A percentile compares a stretch with the other conserved stretches of the same genome.
Evolutionary conservation across 2,888 invertebrate genomes (phyloP).

Genomic region (Rambutsinella grinnellia): DNA sequence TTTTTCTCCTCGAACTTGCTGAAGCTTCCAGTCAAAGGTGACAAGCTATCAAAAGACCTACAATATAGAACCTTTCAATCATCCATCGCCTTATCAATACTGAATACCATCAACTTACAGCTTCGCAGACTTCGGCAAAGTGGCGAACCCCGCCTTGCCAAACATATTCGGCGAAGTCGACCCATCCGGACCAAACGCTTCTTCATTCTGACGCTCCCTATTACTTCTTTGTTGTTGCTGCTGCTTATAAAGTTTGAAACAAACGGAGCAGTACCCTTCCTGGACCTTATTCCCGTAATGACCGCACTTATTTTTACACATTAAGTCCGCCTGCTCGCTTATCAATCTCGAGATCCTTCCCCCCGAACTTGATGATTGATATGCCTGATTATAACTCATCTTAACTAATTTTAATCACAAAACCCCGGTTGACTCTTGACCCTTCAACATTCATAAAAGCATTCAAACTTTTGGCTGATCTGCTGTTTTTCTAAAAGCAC

Average conservation of each 20-base stretch:
- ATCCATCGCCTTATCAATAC: neutral
- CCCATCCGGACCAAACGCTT: constrained; percentile 31
- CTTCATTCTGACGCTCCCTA: constrained; percentile 26
- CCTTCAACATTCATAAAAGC: no score
- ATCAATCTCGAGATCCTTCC: constrained; percentile 55
- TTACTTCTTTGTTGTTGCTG: constrained; percentile 49
- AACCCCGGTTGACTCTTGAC: no score
- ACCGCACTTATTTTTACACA: constrained; percentile 95
- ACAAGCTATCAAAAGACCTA: constrained; percentile 63
- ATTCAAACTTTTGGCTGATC: no score
- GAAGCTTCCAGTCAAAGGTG: constrained; percentile 72
- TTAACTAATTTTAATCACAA: neutral
- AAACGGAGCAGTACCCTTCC: constrained; percentile 98
- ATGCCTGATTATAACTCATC: constrained; percentile 32
- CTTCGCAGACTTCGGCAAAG: constrained; percentile 63
- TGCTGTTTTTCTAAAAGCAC: no score
- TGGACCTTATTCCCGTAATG: constrained; percentile 98
- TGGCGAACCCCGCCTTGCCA: constrained; percentile 63
- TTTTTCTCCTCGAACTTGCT: constrained; percentile 90
- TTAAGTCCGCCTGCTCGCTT: constrained; percentile 75
- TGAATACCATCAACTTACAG: constrained; percentile 50
- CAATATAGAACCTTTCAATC: neutral
- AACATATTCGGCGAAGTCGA: constrained; percentile 39
- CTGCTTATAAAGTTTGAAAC: constrained; percentile 85
- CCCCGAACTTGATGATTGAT: constrained; percentile 18